Evolutionary conservation across 2,888 invertebrate species (phyloP).

Genomic region (Philereme transversata): DNA sequence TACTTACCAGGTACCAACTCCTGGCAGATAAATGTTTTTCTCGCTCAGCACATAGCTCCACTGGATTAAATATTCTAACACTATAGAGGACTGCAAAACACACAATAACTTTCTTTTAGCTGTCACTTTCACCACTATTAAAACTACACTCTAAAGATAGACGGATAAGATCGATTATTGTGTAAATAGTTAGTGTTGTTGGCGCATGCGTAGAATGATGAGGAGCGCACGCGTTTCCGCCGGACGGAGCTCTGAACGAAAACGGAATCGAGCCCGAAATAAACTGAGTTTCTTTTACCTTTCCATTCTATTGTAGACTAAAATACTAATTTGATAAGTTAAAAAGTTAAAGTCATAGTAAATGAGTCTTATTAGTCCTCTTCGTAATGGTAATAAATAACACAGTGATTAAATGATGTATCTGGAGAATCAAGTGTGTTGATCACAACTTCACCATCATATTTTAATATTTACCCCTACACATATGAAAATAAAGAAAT

Average conservation of each 20-base stretch:
- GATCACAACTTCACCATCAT: no score
- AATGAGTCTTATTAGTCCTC: no score
- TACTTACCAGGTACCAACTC: conserved; percentile 6
- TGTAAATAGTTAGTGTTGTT: conserved; percentile 43
- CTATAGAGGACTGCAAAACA: conserved; percentile 44
- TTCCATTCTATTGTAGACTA: conserved; percentile 2
- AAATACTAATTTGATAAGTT: no score
- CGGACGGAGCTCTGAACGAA: conserved; percentile 54
- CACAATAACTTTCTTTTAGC: conserved; percentile 67
- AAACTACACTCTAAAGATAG: conserved; percentile 40
- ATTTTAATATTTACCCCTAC: no score
- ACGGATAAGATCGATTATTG: conserved; percentile 40
- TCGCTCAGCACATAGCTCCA: conserved; percentile 41
- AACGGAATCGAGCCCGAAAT: conserved; percentile 36
- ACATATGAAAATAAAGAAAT: no score
- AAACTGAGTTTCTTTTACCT: conserved; percentile 30
- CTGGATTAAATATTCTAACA: conserved; percentile 62
- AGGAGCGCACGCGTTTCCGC: conserved; percentile 61
- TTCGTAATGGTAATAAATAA: no score
- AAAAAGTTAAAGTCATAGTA: no score
- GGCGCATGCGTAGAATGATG: conserved; percentile 62
- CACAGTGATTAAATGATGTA: no score
- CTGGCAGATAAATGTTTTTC: conserved; percentile 14
- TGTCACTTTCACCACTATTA: conserved; percentile 57
- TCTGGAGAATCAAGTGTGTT: no score